Conservation (phyloP, 1,140 invertebrate genomes). For the Caenorhabditis latens region DNA sequence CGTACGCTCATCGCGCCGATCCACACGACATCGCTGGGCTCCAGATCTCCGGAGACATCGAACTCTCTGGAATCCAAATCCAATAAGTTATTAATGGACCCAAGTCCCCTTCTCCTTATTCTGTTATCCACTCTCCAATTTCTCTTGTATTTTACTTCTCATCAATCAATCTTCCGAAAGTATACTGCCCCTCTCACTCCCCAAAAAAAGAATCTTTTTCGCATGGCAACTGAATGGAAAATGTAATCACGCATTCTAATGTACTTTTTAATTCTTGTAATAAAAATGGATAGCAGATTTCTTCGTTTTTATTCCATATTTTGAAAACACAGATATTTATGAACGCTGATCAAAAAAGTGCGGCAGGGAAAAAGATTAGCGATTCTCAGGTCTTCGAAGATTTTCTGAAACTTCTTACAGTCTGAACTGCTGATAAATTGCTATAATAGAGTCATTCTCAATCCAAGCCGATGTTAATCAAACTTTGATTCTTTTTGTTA, state of each 20-base stretch:
- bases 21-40: slow-evolving; percentile 75
- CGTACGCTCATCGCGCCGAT: slow-evolving; percentile 75
- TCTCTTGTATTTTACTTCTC: not conserved
- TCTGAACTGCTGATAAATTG: too few relatives aligned
- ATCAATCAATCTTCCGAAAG: not conserved
- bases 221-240: slow-evolving; percentile 41
- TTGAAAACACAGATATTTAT: too few relatives aligned
- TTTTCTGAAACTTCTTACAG: too few relatives aligned
- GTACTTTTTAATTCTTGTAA: slow-evolving; percentile 13
- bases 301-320: not conserved
- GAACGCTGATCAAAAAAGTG: too few relatives aligned
- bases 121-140: slow-evolving; percentile 20
- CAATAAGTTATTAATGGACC: slow-evolving; percentile 63
- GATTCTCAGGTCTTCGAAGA: too few relatives aligned
- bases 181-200: slow-evolving; percentile 29
- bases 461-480: too few relatives aligned
- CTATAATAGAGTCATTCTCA: too few relatives aligned
- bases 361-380: too few relatives aligned
- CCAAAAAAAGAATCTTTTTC: slow-evolving; percentile 28
- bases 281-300: slow-evolving; percentile 45
- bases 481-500: too few relatives aligned
- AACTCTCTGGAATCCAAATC: slow-evolving; percentile 73
- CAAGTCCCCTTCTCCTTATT: not conserved
- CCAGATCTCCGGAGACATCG: slow-evolving; percentile 76
- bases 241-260: not conserved